A percentile compares a stretch with the other conserved stretches of the same genome.
Evolutionary conservation across 2,888 invertebrate species (phyloP).

Genomic region (Ischnus inquisitorius): DNA sequence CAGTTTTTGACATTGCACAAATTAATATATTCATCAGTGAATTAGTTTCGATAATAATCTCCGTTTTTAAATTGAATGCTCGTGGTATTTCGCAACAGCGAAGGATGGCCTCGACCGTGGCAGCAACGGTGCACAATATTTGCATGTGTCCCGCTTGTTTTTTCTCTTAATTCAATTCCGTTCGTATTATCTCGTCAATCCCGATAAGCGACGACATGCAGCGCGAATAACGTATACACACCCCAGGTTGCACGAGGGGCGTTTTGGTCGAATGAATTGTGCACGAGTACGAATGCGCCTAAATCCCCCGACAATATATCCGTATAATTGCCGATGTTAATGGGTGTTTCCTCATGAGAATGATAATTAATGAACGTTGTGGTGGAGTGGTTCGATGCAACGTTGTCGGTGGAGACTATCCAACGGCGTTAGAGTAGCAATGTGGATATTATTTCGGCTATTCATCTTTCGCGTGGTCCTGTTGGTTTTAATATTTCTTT

Average conservation of each 20-base stretch:
- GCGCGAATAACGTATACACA: background rate
- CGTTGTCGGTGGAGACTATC: background rate
- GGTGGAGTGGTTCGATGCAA: slow-evolving; percentile 13
- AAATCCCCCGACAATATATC: background rate
- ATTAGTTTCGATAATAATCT: too few species aligned
- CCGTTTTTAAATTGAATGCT: too few species aligned
- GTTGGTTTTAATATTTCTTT: too few species aligned
- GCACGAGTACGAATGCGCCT: slow-evolving; percentile 1
- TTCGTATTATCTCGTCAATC: too few species aligned
- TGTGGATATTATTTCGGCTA: background rate
- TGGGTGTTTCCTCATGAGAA: slow-evolving; percentile 29
- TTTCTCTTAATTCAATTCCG: too few species aligned
- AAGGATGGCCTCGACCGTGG: too few species aligned
- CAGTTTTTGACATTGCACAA: too few species aligned
- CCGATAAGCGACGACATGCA: background rate
- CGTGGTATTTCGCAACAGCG: too few species aligned
- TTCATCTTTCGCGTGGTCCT: too few species aligned
- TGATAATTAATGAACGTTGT: slow-evolving; percentile 39
- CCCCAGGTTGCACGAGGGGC: background rate
- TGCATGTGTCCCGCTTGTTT: too few species aligned
- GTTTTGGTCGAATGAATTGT: slow-evolving; percentile 3
- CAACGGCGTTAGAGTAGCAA: background rate
- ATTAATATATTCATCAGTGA: too few species aligned
- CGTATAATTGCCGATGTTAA: slow-evolving; percentile 24
- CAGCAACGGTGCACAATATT: too few species aligned